These are phyloP conservation scores for Ormyrus labotus DNA, from an alignment of 2,888 invertebrate genomes.

Conservation along the genomic window DNA sequence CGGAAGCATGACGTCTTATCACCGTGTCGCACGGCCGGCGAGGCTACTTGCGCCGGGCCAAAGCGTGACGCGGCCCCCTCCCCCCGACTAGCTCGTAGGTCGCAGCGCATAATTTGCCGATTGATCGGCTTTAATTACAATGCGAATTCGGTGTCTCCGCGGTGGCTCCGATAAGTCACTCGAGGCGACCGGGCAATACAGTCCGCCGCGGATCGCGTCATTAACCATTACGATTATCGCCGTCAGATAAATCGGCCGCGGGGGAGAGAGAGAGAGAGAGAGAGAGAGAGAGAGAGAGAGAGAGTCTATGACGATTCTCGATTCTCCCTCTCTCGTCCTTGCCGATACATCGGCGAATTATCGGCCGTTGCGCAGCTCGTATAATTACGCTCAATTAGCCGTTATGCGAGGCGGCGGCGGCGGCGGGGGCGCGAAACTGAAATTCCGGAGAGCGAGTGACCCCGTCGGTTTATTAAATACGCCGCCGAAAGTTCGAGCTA, in stretches of 20 bases:
- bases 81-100: not conserved
- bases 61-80: not conserved
- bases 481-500: not conserved
- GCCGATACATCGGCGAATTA: not conserved
- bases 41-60: not conserved
- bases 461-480: conserved; percentile 18
- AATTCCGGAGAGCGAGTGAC: not conserved
- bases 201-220: conserved; percentile 13
- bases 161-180: conserved; percentile 18
- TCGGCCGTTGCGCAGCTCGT: conserved; percentile 10
- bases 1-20: conserved; percentile 44
- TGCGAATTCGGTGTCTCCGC: conserved; percentile 30
- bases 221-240: conserved; percentile 53
- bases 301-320: not conserved
- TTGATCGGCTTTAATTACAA: conserved; percentile 59
- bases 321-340: not conserved
- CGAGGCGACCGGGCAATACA: not conserved
- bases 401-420: not conserved
- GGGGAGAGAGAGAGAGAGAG: not conserved
- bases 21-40: not conserved
- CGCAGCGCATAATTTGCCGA: conserved; percentile 54
- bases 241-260: conserved; percentile 26
- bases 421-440: not conserved
- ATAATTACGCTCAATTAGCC: conserved; percentile 35
- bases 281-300: not conserved